A percentile compares a stretch with the other conserved stretches of the same genome.
Evolutionary conservation across 1,140 invertebrate genomes (phyloP).

Genomic region (Diachasmimorpha longicaudata): DNA sequence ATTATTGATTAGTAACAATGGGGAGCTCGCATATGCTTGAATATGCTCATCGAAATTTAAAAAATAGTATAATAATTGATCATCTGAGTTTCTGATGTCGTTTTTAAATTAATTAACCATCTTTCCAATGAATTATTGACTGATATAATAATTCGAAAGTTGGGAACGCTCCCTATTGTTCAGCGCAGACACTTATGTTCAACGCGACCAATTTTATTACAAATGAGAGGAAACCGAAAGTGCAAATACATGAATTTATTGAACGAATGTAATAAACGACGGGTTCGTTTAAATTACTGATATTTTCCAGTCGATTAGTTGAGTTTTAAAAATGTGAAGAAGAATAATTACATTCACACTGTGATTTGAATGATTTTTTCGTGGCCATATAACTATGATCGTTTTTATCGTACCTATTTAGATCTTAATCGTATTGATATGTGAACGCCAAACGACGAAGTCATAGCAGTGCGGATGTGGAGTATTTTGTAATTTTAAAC

Average conservation of each 20-base stretch:
- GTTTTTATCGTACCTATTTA: conserved; percentile 55
- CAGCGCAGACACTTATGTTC: conserved; percentile 21
- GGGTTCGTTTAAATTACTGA: neutral
- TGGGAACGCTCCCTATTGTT: too few relatives aligned
- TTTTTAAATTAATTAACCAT: too few relatives aligned
- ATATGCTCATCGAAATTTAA: too few relatives aligned
- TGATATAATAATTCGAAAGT: too few relatives aligned
- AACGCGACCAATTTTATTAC: conserved; percentile 39
- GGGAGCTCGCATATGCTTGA: too few relatives aligned
- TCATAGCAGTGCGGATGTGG: neutral
- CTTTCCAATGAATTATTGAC: too few relatives aligned
- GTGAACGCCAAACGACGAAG: neutral
- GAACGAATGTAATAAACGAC: neutral
- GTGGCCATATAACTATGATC: conserved; percentile 53
- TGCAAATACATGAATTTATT: conserved; percentile 40
- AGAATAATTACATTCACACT: conserved; percentile 51
- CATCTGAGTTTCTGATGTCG: too few relatives aligned
- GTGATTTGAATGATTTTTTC: conserved; percentile 33
- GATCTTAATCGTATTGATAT: conserved; percentile 38
- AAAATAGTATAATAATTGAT: too few relatives aligned
- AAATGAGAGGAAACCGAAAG: conserved; percentile 45
- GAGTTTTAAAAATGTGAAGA: neutral
- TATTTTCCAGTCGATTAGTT: neutral
- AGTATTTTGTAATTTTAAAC: neutral
- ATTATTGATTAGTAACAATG: neutral